These are phyloP conservation scores for Sebastes dallii DNA, from an alignment of 2,797 vertebrate genomes.

Conservation along the genomic window DNA sequence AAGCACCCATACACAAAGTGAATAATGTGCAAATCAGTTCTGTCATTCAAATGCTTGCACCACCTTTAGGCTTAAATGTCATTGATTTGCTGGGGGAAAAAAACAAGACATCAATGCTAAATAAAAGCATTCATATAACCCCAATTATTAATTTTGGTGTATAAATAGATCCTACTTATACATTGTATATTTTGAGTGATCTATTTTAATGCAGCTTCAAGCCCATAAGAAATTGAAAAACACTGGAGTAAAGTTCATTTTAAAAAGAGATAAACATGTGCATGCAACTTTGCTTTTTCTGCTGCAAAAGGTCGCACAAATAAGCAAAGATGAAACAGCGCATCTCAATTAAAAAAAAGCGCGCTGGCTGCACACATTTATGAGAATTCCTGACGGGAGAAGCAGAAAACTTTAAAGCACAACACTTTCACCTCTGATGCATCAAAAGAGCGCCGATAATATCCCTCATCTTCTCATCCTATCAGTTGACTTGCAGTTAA, in stretches of 20 bases:
- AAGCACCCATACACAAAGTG: slow-evolving; percentile 28
- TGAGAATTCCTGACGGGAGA: slow-evolving; percentile 51
- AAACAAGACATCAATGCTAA: background rate
- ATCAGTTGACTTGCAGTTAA: too few relatives aligned
- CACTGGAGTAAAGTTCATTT: background rate
- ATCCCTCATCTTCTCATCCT: background rate
- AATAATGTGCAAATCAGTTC: slow-evolving; percentile 56
- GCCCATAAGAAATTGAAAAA: accelerated
- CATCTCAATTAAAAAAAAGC: slow-evolving; percentile 1
- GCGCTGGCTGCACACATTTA: slow-evolving; percentile 1
- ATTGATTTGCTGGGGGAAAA: slow-evolving; percentile 3
- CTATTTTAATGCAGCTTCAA: background rate
- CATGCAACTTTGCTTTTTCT: slow-evolving; percentile 1
- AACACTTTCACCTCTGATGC: background rate
- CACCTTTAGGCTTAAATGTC: slow-evolving; percentile 29
- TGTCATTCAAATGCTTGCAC: slow-evolving; percentile 41
- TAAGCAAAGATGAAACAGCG: background rate
- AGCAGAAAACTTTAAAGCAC: slow-evolving; percentile 52
- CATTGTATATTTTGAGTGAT: background rate
- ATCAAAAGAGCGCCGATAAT: background rate
- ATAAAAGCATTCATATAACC: slow-evolving; percentile 3
- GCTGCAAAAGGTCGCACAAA: background rate
- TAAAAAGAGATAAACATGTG: background rate
- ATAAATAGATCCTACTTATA: slow-evolving; percentile 8
- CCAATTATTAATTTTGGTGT: slow-evolving; percentile 5